Conservation (phyloP, 2,797 vertebrate genomes). For the Tinamus major region DNA sequence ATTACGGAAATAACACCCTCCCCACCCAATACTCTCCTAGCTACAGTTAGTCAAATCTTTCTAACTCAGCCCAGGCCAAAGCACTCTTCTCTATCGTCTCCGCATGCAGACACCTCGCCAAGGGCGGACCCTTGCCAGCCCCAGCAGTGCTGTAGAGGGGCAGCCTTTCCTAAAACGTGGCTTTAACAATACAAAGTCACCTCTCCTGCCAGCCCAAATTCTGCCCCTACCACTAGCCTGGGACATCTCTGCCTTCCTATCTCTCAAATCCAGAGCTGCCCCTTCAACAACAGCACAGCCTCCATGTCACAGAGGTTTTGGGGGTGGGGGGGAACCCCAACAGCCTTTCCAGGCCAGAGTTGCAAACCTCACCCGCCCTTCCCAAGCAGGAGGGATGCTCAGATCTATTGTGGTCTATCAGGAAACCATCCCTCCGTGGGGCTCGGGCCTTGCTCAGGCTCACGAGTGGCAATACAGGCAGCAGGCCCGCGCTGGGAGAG, state of each 20-base stretch:
- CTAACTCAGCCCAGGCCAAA: background rate
- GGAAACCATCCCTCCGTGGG: too few relatives aligned
- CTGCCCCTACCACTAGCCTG: background rate
- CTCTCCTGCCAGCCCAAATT: background rate
- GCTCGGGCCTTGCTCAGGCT: background rate
- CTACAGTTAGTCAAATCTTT: background rate
- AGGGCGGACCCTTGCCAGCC: accelerated
- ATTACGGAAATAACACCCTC: background rate
- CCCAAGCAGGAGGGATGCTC: background rate
- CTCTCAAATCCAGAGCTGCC: background rate
- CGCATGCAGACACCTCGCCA: background rate
- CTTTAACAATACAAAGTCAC: accelerated
- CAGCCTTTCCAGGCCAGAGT: accelerated
- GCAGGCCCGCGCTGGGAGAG: too few relatives aligned
- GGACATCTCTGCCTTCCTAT: background rate
- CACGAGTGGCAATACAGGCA: background rate
- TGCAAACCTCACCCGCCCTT: background rate
- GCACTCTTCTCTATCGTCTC: background rate
- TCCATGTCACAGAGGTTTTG: background rate
- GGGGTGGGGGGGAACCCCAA: background rate
- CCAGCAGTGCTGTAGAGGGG: background rate
- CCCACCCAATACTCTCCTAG: background rate
- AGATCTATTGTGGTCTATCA: background rate
- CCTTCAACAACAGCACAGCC: background rate
- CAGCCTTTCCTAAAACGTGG: background rate